Conservation (phyloP, 2,797 vertebrate species). For the Coregonus sp. region DNA sequence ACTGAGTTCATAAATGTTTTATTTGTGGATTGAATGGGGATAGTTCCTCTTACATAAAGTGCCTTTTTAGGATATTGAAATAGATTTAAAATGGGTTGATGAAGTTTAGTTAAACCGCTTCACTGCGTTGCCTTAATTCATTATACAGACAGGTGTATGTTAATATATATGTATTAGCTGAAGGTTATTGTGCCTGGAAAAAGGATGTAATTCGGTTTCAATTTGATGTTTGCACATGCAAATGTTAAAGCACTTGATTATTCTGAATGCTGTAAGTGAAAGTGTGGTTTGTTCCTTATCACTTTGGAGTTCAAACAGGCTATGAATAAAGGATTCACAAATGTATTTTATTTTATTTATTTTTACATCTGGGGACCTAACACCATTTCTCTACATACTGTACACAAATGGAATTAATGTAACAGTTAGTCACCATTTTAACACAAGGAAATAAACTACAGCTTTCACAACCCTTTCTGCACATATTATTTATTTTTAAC, state of each 20-base stretch:
- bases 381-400: conserved; percentile 14
- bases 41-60: not conserved
- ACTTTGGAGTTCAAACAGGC: not conserved
- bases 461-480: not conserved
- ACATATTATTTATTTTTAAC: not conserved
- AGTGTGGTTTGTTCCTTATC: not conserved
- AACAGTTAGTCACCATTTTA: not conserved
- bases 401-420: not conserved
- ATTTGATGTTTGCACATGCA: not conserved
- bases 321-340: not conserved
- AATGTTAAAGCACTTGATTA: not conserved
- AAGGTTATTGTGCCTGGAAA: not conserved
- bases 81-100: not conserved
- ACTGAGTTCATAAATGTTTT: not conserved
- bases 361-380: conserved; percentile 1
- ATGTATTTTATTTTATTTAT: not conserved
- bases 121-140: conserved; percentile 1
- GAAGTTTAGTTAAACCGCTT: not conserved
- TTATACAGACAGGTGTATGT: not conserved
- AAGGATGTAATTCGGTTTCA: not conserved
- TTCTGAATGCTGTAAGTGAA: conserved; percentile 3
- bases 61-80: not conserved
- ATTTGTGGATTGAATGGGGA: not conserved
- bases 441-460: not conserved
- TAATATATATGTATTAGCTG: not conserved